These are phyloP conservation scores for Sebastes diploproa DNA, from an alignment of 2,797 vertebrate genomes.

Conservation along the genomic window DNA sequence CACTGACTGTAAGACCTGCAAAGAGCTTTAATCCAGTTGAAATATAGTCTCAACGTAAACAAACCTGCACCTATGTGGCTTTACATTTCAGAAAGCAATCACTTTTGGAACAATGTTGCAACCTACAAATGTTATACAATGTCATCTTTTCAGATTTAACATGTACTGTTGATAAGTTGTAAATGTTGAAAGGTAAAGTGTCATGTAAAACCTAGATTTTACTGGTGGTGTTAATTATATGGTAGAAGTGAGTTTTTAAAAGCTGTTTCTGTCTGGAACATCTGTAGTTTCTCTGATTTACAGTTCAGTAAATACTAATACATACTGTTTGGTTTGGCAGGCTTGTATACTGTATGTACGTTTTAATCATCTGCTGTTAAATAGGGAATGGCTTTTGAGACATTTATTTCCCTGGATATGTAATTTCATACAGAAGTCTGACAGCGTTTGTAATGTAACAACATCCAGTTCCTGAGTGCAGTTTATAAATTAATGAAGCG, in stretches of 20 bases:
- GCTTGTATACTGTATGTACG: neutral
- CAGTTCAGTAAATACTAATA: neutral
- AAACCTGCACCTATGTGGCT: neutral
- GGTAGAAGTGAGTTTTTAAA: neutral
- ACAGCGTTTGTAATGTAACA: neutral
- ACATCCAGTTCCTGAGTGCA: neutral
- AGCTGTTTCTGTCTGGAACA: neutral
- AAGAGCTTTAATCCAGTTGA: neutral
- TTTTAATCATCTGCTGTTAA: constrained; percentile 8
- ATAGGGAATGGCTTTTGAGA: neutral
- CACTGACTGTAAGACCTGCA: neutral
- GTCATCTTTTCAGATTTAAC: neutral
- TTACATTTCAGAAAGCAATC: neutral
- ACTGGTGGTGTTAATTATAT: neutral
- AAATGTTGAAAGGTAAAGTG: neutral
- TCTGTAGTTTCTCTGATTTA: neutral
- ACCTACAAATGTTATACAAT: neutral
- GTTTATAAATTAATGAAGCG: constrained; percentile 5
- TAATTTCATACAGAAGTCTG: neutral
- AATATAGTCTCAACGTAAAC: neutral
- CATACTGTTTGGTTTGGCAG: neutral
- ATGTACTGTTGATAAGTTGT: neutral
- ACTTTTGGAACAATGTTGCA: neutral
- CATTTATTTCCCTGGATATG: neutral
- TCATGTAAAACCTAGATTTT: neutral